A percentile compares a stretch with the other conserved stretches of the same genome.
These are phyloP conservation scores for Calliphora vomitoria DNA, from an alignment of 2,888 invertebrate genomes.

Conservation along the genomic window DNA sequence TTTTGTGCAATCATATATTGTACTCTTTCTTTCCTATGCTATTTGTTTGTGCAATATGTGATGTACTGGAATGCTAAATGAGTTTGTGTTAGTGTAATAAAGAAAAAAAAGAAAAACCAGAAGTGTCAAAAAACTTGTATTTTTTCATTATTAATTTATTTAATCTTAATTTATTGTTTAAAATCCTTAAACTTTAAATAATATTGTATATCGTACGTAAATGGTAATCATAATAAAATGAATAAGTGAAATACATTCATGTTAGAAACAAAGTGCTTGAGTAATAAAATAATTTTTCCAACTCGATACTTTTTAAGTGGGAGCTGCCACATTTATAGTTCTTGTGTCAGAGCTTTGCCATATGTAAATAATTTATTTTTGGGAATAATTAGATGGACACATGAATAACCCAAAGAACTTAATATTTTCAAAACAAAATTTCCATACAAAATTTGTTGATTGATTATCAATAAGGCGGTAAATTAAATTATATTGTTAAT, in stretches of 20 bases:
- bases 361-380: neutral
- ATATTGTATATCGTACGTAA: neutral
- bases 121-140: slow-evolving; percentile 78
- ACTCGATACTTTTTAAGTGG: slow-evolving; percentile 27
- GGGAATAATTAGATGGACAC: neutral
- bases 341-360: neutral
- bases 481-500: neutral
- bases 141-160: slow-evolving; percentile 50
- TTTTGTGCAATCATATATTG: slow-evolving; percentile 25
- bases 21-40: slow-evolving; percentile 46
- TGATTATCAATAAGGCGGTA: too few relatives aligned
- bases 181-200: neutral
- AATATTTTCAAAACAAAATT: too few relatives aligned
- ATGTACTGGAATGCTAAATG: slow-evolving; percentile 70
- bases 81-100: slow-evolving; percentile 47
- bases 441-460: too few relatives aligned
- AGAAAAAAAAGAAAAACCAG: slow-evolving; percentile 76
- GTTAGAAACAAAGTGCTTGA: slow-evolving; percentile 1
- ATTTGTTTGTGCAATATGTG: slow-evolving; percentile 33
- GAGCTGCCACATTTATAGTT: slow-evolving; percentile 15
- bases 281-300: slow-evolving; percentile 3
- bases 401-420: too few relatives aligned
- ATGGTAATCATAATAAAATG: neutral
- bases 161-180: slow-evolving; percentile 9
- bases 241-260: neutral